Evolutionary conservation across 2,113 vertebrate species (phyloP), one percentile per base, ranked within the genome.

Genomic region (Vidua chalybeata): DNA sequence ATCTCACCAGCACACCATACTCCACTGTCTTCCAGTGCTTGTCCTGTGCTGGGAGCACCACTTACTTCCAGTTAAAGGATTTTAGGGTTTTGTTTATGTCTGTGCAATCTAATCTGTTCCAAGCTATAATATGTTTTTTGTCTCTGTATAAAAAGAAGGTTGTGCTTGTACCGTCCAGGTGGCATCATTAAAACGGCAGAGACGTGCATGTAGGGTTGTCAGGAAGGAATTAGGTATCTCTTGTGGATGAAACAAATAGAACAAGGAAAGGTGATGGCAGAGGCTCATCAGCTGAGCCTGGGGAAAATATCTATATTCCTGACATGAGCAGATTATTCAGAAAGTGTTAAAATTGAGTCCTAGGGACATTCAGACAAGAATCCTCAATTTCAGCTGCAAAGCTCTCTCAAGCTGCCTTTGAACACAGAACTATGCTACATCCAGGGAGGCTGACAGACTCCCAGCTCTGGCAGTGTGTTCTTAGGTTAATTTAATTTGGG

Each of bases 401-500:
- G 22, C 33, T 71, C 45, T 54, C n/a, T 88, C 54, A 22, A 1
- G 15, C 31, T 63, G 46, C 39, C 46, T 58, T 73, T 71, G 76
- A 74, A 51, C 55, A 51, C 19, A 6, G 28, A 86, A 67, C 46
- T 54, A 20, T 61, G 43, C 78, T 92, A 37, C 22, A 30, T 59
- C 24, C 30, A 59, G 55, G 55, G 39, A 92, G 46, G 4, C 76
- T 80, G 76, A 22, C 63, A 76, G 46, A 35, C 14, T 76, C 67
- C 23, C 14, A 46, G 20, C 51, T 84, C 83, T 75, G n/a, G 14
- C 82, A 67, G 41, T 23, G 15, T 78, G 64, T 87, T 77, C 94
- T 82, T 58, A 68, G 69, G 58, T 92, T 82, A 93, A 89, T 91
- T 87, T 67, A 68, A 91, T 95, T 81, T 84, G 59, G 33, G 48